These are phyloP conservation scores for Leptopterna dolabrata DNA, from an alignment of 2,888 invertebrate genomes.

Conservation along the genomic window DNA sequence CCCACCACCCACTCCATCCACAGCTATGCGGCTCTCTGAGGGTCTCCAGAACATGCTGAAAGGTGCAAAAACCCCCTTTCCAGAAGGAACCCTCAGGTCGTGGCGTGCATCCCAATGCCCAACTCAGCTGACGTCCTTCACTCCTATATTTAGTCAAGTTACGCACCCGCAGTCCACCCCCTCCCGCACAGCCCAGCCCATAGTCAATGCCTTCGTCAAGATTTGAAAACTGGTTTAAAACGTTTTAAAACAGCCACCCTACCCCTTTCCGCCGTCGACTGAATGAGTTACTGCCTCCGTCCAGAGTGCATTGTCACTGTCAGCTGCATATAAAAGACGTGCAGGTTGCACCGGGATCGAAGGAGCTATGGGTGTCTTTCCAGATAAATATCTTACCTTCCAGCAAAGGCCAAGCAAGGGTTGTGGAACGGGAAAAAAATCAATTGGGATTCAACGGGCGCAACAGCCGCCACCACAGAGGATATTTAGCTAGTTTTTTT, in stretches of 20 bases:
- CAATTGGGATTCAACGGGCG: conserved; percentile 45
- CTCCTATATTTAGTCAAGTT: conserved; percentile 59
- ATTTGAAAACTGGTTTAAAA: conserved; percentile 60
- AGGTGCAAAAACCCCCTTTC: conserved; percentile 50
- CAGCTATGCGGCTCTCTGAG: not conserved
- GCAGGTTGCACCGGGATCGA: conserved; percentile 42
- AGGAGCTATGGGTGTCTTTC: conserved; percentile 55
- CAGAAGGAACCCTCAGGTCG: not conserved
- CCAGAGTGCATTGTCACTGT: conserved; percentile 56
- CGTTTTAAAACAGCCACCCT: conserved; percentile 56
- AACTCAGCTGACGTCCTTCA: conserved; percentile 51
- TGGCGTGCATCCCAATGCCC: conserved; percentile 49
- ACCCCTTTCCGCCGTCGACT: conserved; percentile 35
- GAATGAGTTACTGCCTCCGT: conserved; percentile 58
- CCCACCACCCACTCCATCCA: not conserved
- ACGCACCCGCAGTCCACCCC: conserved; percentile 47
- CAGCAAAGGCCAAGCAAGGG: conserved; percentile 43
- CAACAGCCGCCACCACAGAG: conserved; percentile 21
- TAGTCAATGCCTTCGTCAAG: conserved; percentile 54
- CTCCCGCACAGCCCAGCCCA: not conserved
- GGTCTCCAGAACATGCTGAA: conserved; percentile 12
- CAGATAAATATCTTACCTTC: conserved; percentile 55
- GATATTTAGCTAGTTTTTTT: conserved; percentile 51
- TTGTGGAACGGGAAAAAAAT: conserved; percentile 29
- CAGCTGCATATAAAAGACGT: conserved; percentile 50